Percentiles rank a stretch among this genome's conserved stretches.
These are phyloP conservation scores for Pseudoips prasinana DNA, from an alignment of 2,888 invertebrate species.

Conservation along the genomic window DNA sequence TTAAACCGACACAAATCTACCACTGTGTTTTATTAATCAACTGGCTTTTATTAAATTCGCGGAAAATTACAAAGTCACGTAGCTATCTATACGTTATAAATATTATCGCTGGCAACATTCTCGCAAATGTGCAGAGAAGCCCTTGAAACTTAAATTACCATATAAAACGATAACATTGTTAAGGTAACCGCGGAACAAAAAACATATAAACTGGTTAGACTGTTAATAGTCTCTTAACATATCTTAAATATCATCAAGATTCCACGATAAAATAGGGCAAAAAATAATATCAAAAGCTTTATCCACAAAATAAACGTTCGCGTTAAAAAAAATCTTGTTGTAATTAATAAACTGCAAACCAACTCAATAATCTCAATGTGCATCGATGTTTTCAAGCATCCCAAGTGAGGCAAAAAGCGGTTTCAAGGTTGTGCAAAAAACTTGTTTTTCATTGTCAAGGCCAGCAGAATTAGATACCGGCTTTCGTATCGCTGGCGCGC, in stretches of 20 bases:
- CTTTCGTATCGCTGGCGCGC: constrained; percentile 57
- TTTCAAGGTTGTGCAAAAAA: constrained; percentile 61
- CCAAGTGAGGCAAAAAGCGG: constrained; percentile 49
- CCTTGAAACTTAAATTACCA: constrained; percentile 18
- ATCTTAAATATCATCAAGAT: constrained; percentile 20
- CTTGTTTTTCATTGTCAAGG: constrained; percentile 79
- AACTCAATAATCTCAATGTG: constrained; percentile 20
- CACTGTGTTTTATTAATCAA: constrained; percentile 20
- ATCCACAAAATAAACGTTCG: no score
- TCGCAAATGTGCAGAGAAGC: constrained; percentile 11
- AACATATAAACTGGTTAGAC: constrained; percentile 20
- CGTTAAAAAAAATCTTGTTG: no score
- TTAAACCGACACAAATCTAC: constrained; percentile 23
- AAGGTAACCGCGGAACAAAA: constrained; percentile 22
- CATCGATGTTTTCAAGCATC: constrained; percentile 36
- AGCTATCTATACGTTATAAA: no score
- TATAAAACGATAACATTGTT: constrained; percentile 8
- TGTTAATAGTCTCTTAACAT: constrained; percentile 17
- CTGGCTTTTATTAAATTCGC: constrained; percentile 10
- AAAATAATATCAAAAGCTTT: no score
- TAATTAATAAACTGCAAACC: constrained; percentile 24
- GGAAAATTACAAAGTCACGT: no score
- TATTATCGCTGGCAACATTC: background rate
- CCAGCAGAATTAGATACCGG: constrained; percentile 74
- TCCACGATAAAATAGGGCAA: no score